A percentile compares a stretch with the other conserved stretches of the same genome.
These are phyloP conservation scores for Gracilinanus agilis DNA, from an alignment of 2,113 vertebrate genomes.

Conservation along the genomic window DNA sequence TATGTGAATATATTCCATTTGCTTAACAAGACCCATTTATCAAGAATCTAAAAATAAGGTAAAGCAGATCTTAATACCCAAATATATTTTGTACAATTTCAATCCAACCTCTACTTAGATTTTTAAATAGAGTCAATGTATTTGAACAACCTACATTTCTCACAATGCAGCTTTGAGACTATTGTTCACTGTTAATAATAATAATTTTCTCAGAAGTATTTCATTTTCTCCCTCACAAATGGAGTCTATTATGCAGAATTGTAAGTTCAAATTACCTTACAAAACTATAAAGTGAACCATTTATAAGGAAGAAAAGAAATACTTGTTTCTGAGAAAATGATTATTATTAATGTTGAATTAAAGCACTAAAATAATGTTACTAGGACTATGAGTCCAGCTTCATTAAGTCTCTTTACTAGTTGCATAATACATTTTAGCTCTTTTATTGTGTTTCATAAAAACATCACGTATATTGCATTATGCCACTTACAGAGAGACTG, in stretches of 20 bases:
- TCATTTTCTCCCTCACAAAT: slow-evolving; percentile 37
- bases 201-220: slow-evolving; percentile 35
- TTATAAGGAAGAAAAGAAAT: slow-evolving; percentile 37
- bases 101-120: slow-evolving; percentile 25
- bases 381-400: slow-evolving; percentile 7
- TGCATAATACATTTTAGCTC: not conserved
- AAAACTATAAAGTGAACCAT: slow-evolving; percentile 53
- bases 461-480: not conserved
- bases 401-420: slow-evolving; percentile 35
- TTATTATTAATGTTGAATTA: slow-evolving; percentile 57
- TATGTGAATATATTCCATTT: slow-evolving; percentile 62
- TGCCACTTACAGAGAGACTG: not conserved
- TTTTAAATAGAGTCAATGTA: slow-evolving; percentile 57
- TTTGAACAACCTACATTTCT: slow-evolving; percentile 49
- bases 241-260: slow-evolving; percentile 36
- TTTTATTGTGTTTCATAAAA: slow-evolving; percentile 54
- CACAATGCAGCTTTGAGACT: slow-evolving; percentile 46
- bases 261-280: slow-evolving; percentile 38
- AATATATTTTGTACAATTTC: slow-evolving; percentile 47
- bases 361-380: slow-evolving; percentile 36
- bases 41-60: slow-evolving; percentile 61
- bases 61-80: slow-evolving; percentile 54
- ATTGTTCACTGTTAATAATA: slow-evolving; percentile 58
- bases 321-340: slow-evolving; percentile 58
- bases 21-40: slow-evolving; percentile 55